Base-by-base conservation (phyloP, 2,888 invertebrate species). In the Thalpophila matura region DNA sequence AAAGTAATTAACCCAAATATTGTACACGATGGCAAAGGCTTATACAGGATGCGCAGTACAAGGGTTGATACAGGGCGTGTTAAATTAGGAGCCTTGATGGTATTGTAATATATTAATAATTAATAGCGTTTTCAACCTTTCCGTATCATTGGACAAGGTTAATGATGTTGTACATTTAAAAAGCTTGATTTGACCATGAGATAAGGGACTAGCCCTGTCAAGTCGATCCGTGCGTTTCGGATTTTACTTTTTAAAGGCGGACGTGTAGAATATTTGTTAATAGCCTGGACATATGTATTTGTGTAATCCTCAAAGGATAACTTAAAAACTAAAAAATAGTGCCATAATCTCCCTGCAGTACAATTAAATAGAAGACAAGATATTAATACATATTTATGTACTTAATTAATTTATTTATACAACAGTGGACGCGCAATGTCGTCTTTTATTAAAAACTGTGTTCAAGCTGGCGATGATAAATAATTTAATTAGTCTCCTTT, bases 1-100 rank as follows among this genome's bases (percentile, higher is more conserved):
- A 79, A 66, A 71, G 81, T 82, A 84, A 88, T 88, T 87, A 88
- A 85, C 84, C 84, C 76, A 86, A 86, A 85, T 82, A 81, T 74
- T 76, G 67, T 78, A 77, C 38, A 55, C 73, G 63, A 59, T 50
- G 54, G 37, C 47, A 59, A 50, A 35, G 59, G 53, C 59, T 50
- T 65, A 42, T 29, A 73, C 64, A 66, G 54, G 61, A 38, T 68
- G 42, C 38, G 45, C 33, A 51, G 66, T 71, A 76, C 69, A 72
- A 62, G 63, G 70, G 45, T 59, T 64, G 55, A 74, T 61, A 76
- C 37, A 60, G 77, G 73, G 0, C 35, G 46, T 38, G 46, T 75
- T 55, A 46, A 61, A 58, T 53, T 49, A 37, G 24, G 24, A 51
- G 31, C 27, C 56, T 47, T 50, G 59, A 12, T 24, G 42, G 47